phyloP scores from a whole-genome alignment of 1,140 invertebrate genomes.

The Saxidomus purpurata region DNA sequence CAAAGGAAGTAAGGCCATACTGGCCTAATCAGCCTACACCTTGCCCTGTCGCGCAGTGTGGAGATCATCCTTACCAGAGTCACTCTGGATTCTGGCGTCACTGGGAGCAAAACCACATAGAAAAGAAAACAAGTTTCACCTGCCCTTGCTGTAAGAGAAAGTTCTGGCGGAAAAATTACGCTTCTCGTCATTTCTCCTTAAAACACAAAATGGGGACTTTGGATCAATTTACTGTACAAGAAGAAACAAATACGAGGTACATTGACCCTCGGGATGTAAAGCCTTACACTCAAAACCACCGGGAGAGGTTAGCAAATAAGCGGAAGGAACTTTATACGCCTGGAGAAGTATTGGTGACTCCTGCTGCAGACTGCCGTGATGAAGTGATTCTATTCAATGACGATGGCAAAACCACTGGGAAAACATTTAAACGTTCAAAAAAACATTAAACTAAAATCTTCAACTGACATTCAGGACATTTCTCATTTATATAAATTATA shows the following conservation, averaged over 20 bases:
- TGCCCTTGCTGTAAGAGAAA: neutral
- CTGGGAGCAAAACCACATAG: neutral
- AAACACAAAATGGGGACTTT: neutral
- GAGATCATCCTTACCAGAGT: neutral
- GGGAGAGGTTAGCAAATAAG: neutral
- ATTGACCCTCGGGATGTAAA: neutral
- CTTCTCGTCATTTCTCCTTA: neutral
- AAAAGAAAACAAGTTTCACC: neutral
- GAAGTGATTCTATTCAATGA: neutral
- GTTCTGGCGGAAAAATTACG: neutral
- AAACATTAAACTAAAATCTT: too few relatives aligned
- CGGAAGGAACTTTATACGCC: neutral
- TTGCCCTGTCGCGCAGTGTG: neutral
- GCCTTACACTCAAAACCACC: neutral
- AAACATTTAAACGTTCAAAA: too few relatives aligned
- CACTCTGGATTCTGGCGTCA: neutral
- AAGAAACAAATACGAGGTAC: neutral
- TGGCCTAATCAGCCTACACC: neutral
- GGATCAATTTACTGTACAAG: neutral
- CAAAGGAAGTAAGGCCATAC: neutral
- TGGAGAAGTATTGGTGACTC: neutral
- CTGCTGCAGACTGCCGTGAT: neutral
- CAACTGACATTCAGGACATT: too few relatives aligned
- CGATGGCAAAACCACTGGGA: neutral
- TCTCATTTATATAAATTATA: too few relatives aligned